A percentile compares a stretch with the other conserved stretches of the same genome.
These are phyloP conservation scores for Seriola quinqueradiata DNA, from an alignment of 2,113 vertebrate genomes.

Conservation along the genomic window DNA sequence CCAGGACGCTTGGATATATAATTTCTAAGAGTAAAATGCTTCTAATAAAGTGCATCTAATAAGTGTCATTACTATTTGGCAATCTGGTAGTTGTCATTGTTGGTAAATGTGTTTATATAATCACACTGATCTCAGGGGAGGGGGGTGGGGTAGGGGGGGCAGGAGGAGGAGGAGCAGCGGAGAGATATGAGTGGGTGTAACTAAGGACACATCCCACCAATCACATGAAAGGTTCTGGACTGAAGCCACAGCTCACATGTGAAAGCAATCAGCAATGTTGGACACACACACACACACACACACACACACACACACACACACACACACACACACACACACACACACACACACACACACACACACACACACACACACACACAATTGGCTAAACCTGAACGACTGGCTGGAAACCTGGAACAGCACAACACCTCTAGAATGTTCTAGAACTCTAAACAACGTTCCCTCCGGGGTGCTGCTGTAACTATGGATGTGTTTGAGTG, in stretches of 20 bases:
- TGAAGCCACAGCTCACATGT: slow-evolving; percentile 64
- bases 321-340: neutral
- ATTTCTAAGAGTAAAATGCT: neutral
- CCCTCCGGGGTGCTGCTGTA: slow-evolving; percentile 14
- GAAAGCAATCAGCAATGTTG: slow-evolving; percentile 71
- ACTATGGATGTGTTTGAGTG: slow-evolving; percentile 10
- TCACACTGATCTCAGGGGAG: neutral
- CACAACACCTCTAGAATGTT: slow-evolving; percentile 48
- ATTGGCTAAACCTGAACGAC: slow-evolving; percentile 48
- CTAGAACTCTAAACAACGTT: slow-evolving; percentile 35
- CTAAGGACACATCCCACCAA: slow-evolving; percentile 59
- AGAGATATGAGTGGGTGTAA: slow-evolving; percentile 43
- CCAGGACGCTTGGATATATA: neutral
- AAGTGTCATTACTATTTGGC: neutral
- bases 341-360: slow-evolving; percentile 27
- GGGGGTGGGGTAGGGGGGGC: neutral
- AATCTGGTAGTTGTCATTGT: neutral
- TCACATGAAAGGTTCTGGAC: slow-evolving; percentile 62
- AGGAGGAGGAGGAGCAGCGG: slow-evolving; percentile 20
- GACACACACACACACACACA: slow-evolving; percentile 19
- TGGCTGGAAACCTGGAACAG: slow-evolving; percentile 59
- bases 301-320: slow-evolving; percentile 12
- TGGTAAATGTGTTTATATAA: slow-evolving; percentile 14
- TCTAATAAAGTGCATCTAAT: neutral
- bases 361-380: neutral